Evolutionary conservation across 2,797 vertebrate species (phyloP).

Genomic region (Ispidina lecontei): DNA sequence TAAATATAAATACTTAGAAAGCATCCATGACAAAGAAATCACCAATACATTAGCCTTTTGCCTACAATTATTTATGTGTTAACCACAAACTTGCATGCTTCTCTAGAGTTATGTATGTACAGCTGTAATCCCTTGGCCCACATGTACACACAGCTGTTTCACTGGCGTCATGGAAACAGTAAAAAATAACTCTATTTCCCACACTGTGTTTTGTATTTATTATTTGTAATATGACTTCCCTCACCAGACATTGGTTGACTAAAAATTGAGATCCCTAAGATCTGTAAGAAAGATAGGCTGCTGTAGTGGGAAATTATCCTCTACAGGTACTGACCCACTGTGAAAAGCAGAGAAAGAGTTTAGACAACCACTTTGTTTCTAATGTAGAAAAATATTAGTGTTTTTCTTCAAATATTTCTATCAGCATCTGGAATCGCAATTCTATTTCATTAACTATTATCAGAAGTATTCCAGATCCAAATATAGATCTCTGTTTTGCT

Average conservation of each 20-base stretch:
- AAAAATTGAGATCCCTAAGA: neutral
- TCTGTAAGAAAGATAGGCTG: neutral
- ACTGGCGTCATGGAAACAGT: neutral
- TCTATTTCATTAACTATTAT: neutral
- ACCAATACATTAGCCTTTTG: neutral
- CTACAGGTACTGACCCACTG: fast-evolving
- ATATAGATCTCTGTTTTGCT: neutral
- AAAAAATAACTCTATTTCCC: neutral
- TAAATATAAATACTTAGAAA: neutral
- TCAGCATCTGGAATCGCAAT: neutral
- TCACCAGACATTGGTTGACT: neutral
- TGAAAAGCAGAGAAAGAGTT: neutral
- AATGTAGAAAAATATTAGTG: neutral
- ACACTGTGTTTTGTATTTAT: neutral
- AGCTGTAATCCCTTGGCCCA: neutral
- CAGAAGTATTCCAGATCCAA: neutral
- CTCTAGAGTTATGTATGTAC: neutral
- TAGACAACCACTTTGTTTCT: neutral
- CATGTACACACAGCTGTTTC: neutral
- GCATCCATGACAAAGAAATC: neutral
- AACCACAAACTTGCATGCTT: neutral
- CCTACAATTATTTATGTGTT: neutral
- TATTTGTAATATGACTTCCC: neutral
- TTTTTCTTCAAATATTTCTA: neutral
- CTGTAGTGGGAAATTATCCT: neutral